phyloP scores from a whole-genome alignment of 2,113 vertebrate species.

The Orcinus orca region DNA sequence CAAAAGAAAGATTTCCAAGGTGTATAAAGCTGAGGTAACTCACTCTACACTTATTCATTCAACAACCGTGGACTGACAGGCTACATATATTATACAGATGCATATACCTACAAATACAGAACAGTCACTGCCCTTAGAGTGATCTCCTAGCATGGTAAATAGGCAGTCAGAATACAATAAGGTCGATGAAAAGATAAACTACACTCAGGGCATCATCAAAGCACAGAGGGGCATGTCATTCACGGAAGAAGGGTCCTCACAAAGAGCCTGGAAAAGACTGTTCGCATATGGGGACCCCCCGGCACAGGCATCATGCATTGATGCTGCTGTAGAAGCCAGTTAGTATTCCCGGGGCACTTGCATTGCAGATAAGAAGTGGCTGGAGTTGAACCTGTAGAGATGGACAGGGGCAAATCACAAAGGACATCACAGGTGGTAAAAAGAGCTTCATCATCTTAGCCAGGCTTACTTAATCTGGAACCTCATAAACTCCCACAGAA shows the following conservation, averaged over 20 bases:
- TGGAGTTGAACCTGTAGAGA: not conserved
- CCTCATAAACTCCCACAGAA: not conserved
- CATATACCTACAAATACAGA: not conserved
- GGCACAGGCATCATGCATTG: not conserved
- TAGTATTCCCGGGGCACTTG: not conserved
- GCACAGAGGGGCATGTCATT: too few relatives aligned
- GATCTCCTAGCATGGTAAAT: fast-evolving
- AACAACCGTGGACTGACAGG: not conserved
- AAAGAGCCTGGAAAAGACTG: not conserved
- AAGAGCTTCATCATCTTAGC: not conserved
- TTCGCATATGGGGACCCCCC: not conserved
- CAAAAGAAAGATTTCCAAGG: not conserved
- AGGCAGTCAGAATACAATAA: not conserved
- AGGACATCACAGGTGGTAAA: not conserved
- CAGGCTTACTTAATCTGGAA: not conserved
- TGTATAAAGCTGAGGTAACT: not conserved
- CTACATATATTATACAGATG: fast-evolving
- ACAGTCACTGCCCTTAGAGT: not conserved
- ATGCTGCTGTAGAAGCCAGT: not conserved
- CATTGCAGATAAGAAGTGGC: not conserved
- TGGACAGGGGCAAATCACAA: too few relatives aligned
- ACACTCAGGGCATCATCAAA: fast-evolving
- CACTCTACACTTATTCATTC: not conserved
- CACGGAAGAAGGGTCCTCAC: not conserved
- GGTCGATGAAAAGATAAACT: not conserved